Conservation (phyloP, 2,888 invertebrate species). For the Trachelus stipa region DNA sequence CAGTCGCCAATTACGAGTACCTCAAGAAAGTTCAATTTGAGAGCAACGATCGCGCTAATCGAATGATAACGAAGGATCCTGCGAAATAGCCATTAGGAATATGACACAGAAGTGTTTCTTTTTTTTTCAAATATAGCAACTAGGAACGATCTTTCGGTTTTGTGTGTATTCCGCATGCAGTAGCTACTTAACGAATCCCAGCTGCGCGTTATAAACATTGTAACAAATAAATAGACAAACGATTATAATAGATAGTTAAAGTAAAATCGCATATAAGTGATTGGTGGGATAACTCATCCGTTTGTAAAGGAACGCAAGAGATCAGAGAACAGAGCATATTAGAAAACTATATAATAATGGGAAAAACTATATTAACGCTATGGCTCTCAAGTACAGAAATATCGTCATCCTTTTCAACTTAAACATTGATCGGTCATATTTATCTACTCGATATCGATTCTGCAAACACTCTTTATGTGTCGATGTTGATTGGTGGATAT, state of each 20-base stretch:
- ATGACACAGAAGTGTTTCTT: background rate
- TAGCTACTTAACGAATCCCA: background rate
- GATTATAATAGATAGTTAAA: background rate
- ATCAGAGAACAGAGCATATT: background rate
- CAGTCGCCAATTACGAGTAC: background rate
- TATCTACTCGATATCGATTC: background rate
- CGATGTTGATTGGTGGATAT: conserved; percentile 2
- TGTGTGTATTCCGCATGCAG: background rate
- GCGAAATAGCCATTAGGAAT: background rate
- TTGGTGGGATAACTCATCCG: background rate
- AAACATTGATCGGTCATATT: background rate
- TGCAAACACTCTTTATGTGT: background rate
- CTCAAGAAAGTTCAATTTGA: background rate
- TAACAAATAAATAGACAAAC: conserved; percentile 11
- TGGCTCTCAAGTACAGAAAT: conserved; percentile 23
- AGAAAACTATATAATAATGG: conserved; percentile 1
- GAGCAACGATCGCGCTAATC: background rate
- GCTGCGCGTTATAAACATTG: background rate
- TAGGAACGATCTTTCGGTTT: background rate
- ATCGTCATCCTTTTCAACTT: conserved; percentile 18
- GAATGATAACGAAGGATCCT: background rate
- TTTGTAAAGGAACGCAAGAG: background rate
- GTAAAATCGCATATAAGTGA: background rate
- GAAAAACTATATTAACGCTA: conserved; percentile 8
- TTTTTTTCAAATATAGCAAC: background rate